Evolutionary conservation across 2,888 invertebrate genomes (phyloP).

Genomic region (Ichneumon xanthorius): DNA sequence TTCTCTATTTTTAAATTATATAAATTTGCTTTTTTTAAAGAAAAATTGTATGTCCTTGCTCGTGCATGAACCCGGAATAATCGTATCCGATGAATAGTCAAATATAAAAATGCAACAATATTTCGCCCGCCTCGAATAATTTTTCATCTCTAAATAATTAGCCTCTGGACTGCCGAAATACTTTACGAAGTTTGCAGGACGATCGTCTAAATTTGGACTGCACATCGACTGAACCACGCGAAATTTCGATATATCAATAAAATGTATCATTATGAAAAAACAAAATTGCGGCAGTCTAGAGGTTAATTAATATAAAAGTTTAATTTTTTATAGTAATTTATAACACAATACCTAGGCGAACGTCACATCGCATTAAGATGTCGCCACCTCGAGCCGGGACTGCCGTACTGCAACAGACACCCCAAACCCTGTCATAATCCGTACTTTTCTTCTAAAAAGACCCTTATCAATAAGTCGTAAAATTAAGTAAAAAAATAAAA

Average conservation of each 20-base stretch:
- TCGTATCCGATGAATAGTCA: background rate
- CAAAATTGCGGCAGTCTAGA: background rate
- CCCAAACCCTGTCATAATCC: slow-evolving; percentile 79
- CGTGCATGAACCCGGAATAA: background rate
- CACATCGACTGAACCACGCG: background rate
- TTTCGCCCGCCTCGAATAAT: background rate
- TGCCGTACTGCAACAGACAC: slow-evolving; percentile 94
- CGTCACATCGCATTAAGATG: slow-evolving; percentile 89
- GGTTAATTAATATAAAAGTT: background rate
- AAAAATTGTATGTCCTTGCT: background rate
- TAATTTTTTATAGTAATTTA: slow-evolving; percentile 38
- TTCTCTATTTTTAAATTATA: background rate
- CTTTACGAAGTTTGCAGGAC: background rate
- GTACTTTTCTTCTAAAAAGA: slow-evolving; percentile 61
- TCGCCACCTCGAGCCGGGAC: slow-evolving; percentile 94
- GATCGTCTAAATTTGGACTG: background rate
- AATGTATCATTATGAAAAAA: background rate
- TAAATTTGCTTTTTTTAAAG: background rate
- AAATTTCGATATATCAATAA: background rate
- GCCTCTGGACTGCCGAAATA: background rate
- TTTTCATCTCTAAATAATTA: background rate
- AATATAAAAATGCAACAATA: background rate
- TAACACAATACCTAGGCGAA: slow-evolving; percentile 82
- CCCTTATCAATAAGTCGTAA: slow-evolving; percentile 18
- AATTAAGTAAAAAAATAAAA: slow-evolving; percentile 11